Base-by-base conservation (phyloP, 2,113 vertebrate species). In the Dendrocopos noguchii region DNA sequence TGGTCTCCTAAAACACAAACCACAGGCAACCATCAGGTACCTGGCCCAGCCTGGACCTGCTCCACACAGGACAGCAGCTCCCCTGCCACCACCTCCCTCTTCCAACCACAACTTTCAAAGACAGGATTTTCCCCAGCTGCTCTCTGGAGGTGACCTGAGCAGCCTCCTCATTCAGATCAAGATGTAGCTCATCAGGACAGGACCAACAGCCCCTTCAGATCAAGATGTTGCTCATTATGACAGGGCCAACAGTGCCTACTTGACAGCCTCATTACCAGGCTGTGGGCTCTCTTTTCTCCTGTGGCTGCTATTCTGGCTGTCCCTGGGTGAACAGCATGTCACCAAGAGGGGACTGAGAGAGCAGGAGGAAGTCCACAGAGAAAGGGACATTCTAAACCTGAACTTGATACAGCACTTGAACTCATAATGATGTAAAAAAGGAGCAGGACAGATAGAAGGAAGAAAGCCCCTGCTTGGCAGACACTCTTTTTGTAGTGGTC, bases 281-380 rank as follows among this genome's bases (percentile, higher is more conserved):
- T 10, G 14, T 0, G 0, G 12, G 16, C 46, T 14, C 14, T 11
- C 4, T 14, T 24, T 47, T n/a, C n/a, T 83, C 57, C 52, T 4
- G 2, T 1, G 27, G 33, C 17, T 19, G 28, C 64, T n/a, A 6
- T 2, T 15, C 15, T 9, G 47, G 24, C 59, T 36, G 16, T 13
- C 29, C 56, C 44, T 18, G 22, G n/a, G 25, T 1, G 15, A 89
- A n/a, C 3, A 16, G 12, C 2, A 9, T 5, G 36, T 11, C 71
- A 34, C 25, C 36, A 7, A 19, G 11, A 52, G 24, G 19, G n/a
- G 25, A 7, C 29, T 11, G 5, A 27, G 27, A 21, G 12, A 44
- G 34, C 28, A 77, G 25, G 7, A 63, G 2, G 4, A 63, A 47
- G 8, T 4, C 47, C 36, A 31, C 7, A 7, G 53, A 13, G 31